phyloP scores from a whole-genome alignment of 2,113 vertebrate genomes.

The Colius striatus region DNA sequence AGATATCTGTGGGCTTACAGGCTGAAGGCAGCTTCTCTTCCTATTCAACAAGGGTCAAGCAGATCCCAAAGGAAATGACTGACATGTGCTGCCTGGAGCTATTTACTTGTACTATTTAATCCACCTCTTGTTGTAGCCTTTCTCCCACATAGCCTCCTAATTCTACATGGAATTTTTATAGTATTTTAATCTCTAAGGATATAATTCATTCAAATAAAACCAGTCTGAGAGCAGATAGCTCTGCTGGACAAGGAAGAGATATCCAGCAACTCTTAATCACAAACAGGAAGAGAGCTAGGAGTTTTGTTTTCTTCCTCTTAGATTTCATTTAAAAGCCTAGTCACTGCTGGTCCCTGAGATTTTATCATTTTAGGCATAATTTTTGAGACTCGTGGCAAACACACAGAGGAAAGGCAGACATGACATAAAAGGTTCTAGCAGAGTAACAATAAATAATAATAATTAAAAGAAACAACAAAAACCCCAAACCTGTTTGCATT shows the following conservation, averaged over 20 bases:
- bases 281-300: background rate
- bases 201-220: constrained; percentile 23
- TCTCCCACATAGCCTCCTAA: background rate
- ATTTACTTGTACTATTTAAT: constrained; percentile 37
- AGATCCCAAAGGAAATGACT: constrained; percentile 14
- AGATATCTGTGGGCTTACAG: constrained; percentile 23
- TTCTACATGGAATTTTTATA: background rate
- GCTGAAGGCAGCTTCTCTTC: background rate
- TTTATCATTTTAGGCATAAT: background rate
- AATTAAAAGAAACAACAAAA: background rate
- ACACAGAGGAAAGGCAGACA: background rate
- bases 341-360: background rate
- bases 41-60: background rate
- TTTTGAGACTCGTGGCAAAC: background rate
- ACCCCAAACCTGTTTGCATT: background rate
- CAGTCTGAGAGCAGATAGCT: background rate
- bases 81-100: background rate
- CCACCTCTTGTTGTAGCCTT: background rate
- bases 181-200: background rate
- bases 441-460: background rate
- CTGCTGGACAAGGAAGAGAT: background rate
- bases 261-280: background rate
- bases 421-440: background rate
- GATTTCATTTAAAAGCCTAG: background rate
- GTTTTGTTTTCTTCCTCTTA: background rate